Evolutionary conservation across 2,113 vertebrate genomes (phyloP), one percentile per base, ranked within the genome.

Genomic region (Microtus pennsylvanicus): DNA sequence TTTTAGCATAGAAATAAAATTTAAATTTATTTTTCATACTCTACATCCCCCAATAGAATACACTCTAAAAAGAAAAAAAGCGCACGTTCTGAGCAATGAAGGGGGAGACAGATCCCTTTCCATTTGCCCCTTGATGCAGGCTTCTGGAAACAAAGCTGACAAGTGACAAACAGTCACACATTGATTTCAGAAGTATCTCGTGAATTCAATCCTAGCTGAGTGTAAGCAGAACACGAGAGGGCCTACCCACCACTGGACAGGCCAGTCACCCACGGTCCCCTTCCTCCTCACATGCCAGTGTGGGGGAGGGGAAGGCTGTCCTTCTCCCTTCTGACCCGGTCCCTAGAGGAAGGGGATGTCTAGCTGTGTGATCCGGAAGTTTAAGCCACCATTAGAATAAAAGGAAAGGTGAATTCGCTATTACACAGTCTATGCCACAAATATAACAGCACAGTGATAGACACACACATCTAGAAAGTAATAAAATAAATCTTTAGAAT

Each of bases 401-500:
- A 92, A 95, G n/a, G n/a, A 91, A 90, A 95, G 16, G 19, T 80
- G 82, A 94, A 91, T 85, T 95, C 28, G 22, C 88, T 80, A 87
- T 42, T 81, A 72, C 72, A 96, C 9, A 67, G 76, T 76, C 58
- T 88, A 74, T 90, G 35, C 75, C 63, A 82, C 87, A 30, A 85
- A 70, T 89, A 52, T 83, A 86, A 94, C 42, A 94, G 65, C 50
- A 80, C 52, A 89, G 58, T 90, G 92, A 94, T 45, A 50, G 0
- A 58, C 33, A 47, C 28, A 21, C n/a, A 85, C 61, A 21, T 8
- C 28, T 22, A 47, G 22, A 35, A 69, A 69, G 47, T 69, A 47
- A 69, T 13, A 87, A 69, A 70, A 86, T 67, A 47, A 47, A 52
- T 47, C 30, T 52, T 87, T 50, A 52, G 33, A 55, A 19, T 52